These are phyloP conservation scores for Yponomeuta evonymella DNA, from an alignment of 2,888 invertebrate genomes.

Conservation along the genomic window DNA sequence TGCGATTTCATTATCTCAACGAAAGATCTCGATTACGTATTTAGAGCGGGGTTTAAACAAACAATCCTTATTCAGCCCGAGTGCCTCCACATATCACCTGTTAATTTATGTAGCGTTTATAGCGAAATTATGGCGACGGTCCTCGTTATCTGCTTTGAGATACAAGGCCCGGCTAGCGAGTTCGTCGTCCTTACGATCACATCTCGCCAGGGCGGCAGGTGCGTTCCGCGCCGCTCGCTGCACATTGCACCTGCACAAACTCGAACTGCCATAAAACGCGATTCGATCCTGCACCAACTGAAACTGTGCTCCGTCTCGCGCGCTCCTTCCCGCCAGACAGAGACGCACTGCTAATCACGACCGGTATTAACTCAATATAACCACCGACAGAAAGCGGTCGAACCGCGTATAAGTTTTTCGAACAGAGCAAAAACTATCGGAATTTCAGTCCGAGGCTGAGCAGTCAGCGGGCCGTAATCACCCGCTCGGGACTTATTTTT, in stretches of 20 bases:
- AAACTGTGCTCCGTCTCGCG: slow-evolving; percentile 54
- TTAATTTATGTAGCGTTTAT: slow-evolving; percentile 62
- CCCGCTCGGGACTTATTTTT: slow-evolving; percentile 61
- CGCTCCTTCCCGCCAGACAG: slow-evolving; percentile 40
- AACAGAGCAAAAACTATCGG: slow-evolving; percentile 72
- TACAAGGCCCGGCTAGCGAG: slow-evolving; percentile 36
- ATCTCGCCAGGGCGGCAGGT: slow-evolving; percentile 71
- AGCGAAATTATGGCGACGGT: slow-evolving; percentile 54
- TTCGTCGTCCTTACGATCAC: slow-evolving; percentile 68
- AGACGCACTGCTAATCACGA: slow-evolving; percentile 63
- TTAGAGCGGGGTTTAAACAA: slow-evolving; percentile 31
- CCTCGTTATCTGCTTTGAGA: slow-evolving; percentile 49
- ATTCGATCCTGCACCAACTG: slow-evolving; percentile 63
- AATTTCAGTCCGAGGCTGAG: slow-evolving; percentile 64
- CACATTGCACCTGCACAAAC: slow-evolving; percentile 29
- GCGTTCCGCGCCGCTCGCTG: slow-evolving; percentile 63
- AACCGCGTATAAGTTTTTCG: slow-evolving; percentile 71
- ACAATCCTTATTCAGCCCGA: slow-evolving; percentile 36
- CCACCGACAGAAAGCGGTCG: slow-evolving; percentile 61
- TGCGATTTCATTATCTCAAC: slow-evolving; percentile 41
- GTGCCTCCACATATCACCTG: slow-evolving; percentile 55
- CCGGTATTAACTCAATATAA: slow-evolving; percentile 71
- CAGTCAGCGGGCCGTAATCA: slow-evolving; percentile 56
- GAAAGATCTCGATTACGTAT: slow-evolving; percentile 40
- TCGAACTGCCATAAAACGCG: slow-evolving; percentile 74